Evolutionary conservation across 2,113 vertebrate species (phyloP).

Genomic region (Vireo altiloquus): DNA sequence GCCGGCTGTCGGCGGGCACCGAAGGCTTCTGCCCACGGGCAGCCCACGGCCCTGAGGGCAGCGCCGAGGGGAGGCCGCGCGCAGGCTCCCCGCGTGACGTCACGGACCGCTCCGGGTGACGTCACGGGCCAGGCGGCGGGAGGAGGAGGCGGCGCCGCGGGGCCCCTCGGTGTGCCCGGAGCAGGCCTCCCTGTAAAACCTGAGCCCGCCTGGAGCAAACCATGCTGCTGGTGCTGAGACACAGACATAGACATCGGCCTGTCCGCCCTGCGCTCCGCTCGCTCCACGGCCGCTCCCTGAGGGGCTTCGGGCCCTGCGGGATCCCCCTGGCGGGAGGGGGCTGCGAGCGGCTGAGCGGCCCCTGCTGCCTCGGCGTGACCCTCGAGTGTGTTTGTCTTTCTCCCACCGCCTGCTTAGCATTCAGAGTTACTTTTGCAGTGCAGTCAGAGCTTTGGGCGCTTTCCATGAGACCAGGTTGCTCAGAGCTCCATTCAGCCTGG

Average conservation of each 20-base stretch:
- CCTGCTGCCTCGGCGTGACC: neutral
- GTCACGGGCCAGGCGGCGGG: neutral
- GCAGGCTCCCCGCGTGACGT: too few species aligned
- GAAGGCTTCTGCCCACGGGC: accelerated
- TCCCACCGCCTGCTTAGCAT: neutral
- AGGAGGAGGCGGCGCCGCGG: neutral
- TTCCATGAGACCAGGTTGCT: neutral
- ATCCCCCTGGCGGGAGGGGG: neutral
- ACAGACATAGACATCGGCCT: too few species aligned
- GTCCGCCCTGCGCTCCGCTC: neutral
- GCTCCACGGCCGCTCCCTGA: neutral
- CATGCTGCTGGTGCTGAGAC: neutral
- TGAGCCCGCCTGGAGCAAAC: accelerated
- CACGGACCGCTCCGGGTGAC: too few species aligned
- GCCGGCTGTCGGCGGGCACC: accelerated
- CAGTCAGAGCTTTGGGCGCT: neutral
- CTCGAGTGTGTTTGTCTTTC: too few species aligned
- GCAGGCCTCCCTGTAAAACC: accelerated
- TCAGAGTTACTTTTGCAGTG: neutral
- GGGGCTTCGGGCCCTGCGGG: neutral
- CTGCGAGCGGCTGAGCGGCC: neutral
- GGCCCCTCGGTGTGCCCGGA: accelerated
- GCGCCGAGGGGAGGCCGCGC: neutral
- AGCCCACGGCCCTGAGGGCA: too few species aligned
- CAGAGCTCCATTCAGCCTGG: neutral